Base-by-base conservation (phyloP, 2,113 vertebrate species). In the Malaclemys terrapin region DNA sequence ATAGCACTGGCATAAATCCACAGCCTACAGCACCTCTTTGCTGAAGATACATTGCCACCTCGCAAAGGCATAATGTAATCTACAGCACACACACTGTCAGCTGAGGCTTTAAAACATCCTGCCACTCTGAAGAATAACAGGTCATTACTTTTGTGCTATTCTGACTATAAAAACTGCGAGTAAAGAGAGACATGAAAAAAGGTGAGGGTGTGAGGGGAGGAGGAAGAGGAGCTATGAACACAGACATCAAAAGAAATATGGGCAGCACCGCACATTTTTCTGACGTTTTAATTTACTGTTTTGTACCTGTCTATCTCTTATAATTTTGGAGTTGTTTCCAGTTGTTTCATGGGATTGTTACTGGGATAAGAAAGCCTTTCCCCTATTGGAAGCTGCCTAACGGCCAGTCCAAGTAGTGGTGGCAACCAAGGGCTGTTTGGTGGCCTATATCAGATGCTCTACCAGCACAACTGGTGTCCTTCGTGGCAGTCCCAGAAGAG, bases 21-120 rank as follows among this genome's bases (percentile, higher is more conserved):
- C 75, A 19, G 59, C 93, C 35, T 54, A 42, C 85, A 49, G 56
- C 79, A 31, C 6, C 76, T 79, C 50, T 69, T 97, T 95, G 93
- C 87, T 93, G 93, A 84, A 95, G 81, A 57, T 72, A 93, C 89
- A 96, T 45, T 96, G 96, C 95, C 97, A 95, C 91, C 96, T 98
- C 97, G 95, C 96, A 93, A 89, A 83, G 24, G 84, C 85, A 42
- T 89, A 14, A 90, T 1, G 95, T 72, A 96, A 97, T 92, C 95
- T 79, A 76, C 91, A 90, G 83, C 82, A 90, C 79, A 50, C 45
- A 72, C 59, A 82, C 81, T 31, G 54, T 72, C 95, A 13, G 94
- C 89, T 52, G 86, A 81, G 56, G 42, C 57, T 53, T 94, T 62
- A 81, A 96, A 85, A 57, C 57, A 80, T 49, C 45, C 22, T 38